Conservation (phyloP, 2,888 invertebrate genomes). For the Melikaiella ostensackeni region DNA sequence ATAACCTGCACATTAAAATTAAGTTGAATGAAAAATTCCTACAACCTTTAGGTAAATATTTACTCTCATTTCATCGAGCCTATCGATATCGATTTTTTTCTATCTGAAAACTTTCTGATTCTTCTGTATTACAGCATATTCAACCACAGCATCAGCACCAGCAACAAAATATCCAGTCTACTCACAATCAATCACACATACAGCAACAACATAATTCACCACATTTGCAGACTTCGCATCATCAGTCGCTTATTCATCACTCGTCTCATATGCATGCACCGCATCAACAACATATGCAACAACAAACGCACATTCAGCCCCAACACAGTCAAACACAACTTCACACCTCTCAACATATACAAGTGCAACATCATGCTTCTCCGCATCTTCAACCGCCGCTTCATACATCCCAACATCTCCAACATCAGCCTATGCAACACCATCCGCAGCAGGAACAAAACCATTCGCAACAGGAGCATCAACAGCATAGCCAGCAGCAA, state of each 20-base stretch:
- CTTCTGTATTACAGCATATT: conserved; percentile 50
- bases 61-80: no score
- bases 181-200: conserved; percentile 54
- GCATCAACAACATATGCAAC: conserved; percentile 59
- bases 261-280: conserved; percentile 77
- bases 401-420: conserved; percentile 55
- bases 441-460: conserved; percentile 56
- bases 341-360: conserved; percentile 78
- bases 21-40: no score
- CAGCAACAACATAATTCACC: conserved; percentile 56
- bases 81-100: neutral
- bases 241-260: conserved; percentile 50
- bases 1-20: no score
- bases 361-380: conserved; percentile 78
- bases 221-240: conserved; percentile 46
- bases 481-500: conserved; percentile 45
- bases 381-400: conserved; percentile 76
- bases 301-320: conserved; percentile 44
- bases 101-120: neutral
- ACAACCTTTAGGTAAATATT: no score
- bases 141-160: conserved; percentile 58
- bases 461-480: conserved; percentile 52
- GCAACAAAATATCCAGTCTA: conserved; percentile 52
- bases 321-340: conserved; percentile 36
- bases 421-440: conserved; percentile 49